A percentile compares a stretch with the other conserved stretches of the same genome.
These are phyloP conservation scores for Syndactyla subalaris DNA, from an alignment of 2,797 vertebrate species.

Conservation along the genomic window DNA sequence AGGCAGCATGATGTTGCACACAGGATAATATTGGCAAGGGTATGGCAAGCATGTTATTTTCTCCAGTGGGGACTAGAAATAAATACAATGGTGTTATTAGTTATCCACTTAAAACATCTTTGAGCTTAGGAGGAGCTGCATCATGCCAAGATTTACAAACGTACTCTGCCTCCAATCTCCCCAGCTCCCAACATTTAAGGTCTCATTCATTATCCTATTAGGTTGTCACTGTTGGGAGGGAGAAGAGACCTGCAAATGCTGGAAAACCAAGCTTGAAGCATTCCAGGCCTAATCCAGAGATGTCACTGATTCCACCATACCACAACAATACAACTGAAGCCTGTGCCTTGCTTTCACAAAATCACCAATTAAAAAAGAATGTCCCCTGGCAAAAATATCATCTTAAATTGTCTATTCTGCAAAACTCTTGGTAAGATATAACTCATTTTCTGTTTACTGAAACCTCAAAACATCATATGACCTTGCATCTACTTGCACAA, in stretches of 20 bases:
- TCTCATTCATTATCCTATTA: background rate
- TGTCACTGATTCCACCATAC: background rate
- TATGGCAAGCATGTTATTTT: background rate
- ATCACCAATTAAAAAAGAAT: background rate
- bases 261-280: background rate
- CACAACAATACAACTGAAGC: background rate
- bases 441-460: constrained; percentile 45
- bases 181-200: background rate
- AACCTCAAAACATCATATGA: constrained; percentile 34
- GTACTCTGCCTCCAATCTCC: background rate
- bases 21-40: background rate
- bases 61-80: background rate
- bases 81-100: constrained; percentile 6
- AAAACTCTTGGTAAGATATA: background rate
- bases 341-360: background rate
- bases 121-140: background rate
- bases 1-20: background rate
- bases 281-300: background rate
- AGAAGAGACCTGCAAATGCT: background rate
- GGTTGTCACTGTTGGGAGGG: background rate
- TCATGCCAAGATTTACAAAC: background rate
- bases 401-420: background rate
- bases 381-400: background rate
- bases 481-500: constrained; percentile 44
- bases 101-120: background rate